Conservation (phyloP, 2,797 vertebrate species). For the Acanthurus leucopareius region DNA sequence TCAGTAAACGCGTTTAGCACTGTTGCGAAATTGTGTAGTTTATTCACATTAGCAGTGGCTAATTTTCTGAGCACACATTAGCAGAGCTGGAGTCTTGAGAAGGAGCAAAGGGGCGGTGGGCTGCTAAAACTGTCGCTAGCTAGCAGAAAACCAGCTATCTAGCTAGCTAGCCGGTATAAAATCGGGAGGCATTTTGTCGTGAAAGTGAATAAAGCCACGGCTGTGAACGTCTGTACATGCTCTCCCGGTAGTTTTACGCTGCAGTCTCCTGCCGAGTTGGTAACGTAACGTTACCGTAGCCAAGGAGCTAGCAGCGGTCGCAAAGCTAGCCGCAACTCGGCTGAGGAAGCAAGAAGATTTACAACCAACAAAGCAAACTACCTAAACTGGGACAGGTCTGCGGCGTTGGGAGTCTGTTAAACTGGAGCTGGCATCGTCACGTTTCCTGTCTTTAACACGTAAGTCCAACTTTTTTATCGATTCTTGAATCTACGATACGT, state of each 20-base stretch:
- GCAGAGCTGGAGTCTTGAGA: slow-evolving; percentile 68
- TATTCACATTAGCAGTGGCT: slow-evolving; percentile 38
- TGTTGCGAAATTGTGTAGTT: slow-evolving; percentile 12
- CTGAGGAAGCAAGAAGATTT: slow-evolving; percentile 21
- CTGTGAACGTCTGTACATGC: not conserved
- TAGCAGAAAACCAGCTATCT: slow-evolving; percentile 13
- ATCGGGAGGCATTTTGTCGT: not conserved
- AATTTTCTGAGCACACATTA: slow-evolving; percentile 38
- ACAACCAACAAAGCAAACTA: slow-evolving; percentile 31
- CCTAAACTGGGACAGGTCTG: slow-evolving; percentile 17
- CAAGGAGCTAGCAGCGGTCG: slow-evolving; percentile 54
- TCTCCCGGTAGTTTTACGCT: not conserved
- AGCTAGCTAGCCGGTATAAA: not conserved
- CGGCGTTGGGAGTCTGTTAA: slow-evolving; percentile 42
- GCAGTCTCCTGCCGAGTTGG: not conserved
- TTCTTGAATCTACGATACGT: not conserved
- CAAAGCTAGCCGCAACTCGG: slow-evolving; percentile 45
- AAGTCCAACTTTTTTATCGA: slow-evolving; percentile 15
- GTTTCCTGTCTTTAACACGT: slow-evolving; percentile 60
- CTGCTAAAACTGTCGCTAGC: slow-evolving; percentile 42
- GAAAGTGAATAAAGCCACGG: not conserved
- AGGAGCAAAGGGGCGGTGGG: slow-evolving; percentile 63
- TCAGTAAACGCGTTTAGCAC: slow-evolving; percentile 23
- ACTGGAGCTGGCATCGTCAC: slow-evolving; percentile 74
- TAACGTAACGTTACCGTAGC: not conserved